Evolutionary conservation across 1,140 invertebrate species (phyloP).

Genomic region (Drosophila nigromelanica): DNA sequence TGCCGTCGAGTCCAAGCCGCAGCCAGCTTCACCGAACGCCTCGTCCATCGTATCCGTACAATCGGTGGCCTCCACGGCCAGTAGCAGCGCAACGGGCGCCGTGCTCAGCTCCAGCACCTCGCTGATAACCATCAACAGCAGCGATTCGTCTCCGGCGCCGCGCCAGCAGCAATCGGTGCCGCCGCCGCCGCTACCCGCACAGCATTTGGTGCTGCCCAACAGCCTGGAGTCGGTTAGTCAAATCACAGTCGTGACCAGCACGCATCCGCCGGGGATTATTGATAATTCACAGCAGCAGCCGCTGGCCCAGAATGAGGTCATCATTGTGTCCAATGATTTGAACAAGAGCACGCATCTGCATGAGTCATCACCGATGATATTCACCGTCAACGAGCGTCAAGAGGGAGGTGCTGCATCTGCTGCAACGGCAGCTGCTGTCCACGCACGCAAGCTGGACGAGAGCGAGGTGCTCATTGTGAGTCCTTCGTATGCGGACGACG

Average conservation of each 20-base stretch:
- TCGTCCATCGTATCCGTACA: slow-evolving; percentile 80
- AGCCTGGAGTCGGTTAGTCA: slow-evolving; percentile 89
- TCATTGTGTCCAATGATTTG: slow-evolving; percentile 90
- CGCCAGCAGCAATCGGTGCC: slow-evolving; percentile 45
- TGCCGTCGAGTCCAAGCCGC: slow-evolving; percentile 57
- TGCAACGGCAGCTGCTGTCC: slow-evolving; percentile 35
- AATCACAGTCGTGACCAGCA: slow-evolving; percentile 92
- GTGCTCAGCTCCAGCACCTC: slow-evolving; percentile 74
- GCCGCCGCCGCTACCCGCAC: slow-evolving; percentile 21
- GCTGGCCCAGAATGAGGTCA: slow-evolving; percentile 87
- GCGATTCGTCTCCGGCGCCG: slow-evolving; percentile 61
- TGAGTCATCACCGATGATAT: slow-evolving; percentile 85
- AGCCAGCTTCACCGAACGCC: slow-evolving; percentile 85
- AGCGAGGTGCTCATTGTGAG: slow-evolving; percentile 92
- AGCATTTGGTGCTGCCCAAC: slow-evolving; percentile 85
- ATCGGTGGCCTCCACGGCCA: slow-evolving; percentile 62
- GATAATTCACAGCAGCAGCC: slow-evolving; percentile 83
- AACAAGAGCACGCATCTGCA: slow-evolving; percentile 87
- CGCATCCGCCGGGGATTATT: slow-evolving; percentile 90
- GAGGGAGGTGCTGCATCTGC: slow-evolving; percentile 74
- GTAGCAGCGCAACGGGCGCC: slow-evolving; percentile 58
- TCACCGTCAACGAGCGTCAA: slow-evolving; percentile 60
- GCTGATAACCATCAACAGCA: slow-evolving; percentile 79
- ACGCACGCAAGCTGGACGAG: slow-evolving; percentile 88
- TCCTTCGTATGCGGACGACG: slow-evolving; percentile 85